Base-by-base conservation (phyloP, 2,797 vertebrate species). In the Myotis vivesi region DNA sequence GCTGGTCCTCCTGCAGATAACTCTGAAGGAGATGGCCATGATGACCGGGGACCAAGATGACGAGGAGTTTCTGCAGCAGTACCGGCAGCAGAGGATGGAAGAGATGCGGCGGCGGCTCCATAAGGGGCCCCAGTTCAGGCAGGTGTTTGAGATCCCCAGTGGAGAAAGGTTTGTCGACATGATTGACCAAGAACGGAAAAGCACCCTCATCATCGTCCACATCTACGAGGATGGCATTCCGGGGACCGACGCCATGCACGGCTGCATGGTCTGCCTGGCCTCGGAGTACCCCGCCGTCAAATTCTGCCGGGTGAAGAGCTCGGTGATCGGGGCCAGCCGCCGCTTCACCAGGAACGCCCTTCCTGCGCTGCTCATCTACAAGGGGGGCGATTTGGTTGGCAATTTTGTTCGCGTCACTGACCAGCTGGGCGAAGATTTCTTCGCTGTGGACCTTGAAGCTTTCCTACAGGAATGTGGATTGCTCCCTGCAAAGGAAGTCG, bases 341-440 rank as follows among this genome's bases (percentile, higher is more conserved):
- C 98, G 98, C 94, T 99, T 99, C 98, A 99, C 99, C 38, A 98
- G 97, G 93, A 99, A 99, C 0, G 99, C 99, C n/a, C 98, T 99
- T 91, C 99, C 99, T 0, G 99, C 99, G 1, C 97, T 99, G 96
- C 99, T 99, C 17, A 98, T 99, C 88, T 99, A 99, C 95, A 99
- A 99, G 97, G 99, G 97, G 0, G 99, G 99, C 0, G 99, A 99
- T 94, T 98, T 99, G 97, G 99, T 99, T 0, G 99, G 99, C n/a
- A 99, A 99, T 93, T 99, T 99, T 23, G 99, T 99, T 95, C 98
- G 99, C 10, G 98, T 99, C 97, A 99, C 99, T 0, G 99, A 99
- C 98, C 99, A 99, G 97, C 99, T 99, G 0, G 99, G 99, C 2
- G 99, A 99, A 80, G 99, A 99, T 98, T 99, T 99, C 98, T 99